Percentiles rank a stretch among this genome's conserved stretches.
These are phyloP conservation scores for Centropus unirufus DNA, from an alignment of 2,113 vertebrate genomes.

Conservation along the genomic window DNA sequence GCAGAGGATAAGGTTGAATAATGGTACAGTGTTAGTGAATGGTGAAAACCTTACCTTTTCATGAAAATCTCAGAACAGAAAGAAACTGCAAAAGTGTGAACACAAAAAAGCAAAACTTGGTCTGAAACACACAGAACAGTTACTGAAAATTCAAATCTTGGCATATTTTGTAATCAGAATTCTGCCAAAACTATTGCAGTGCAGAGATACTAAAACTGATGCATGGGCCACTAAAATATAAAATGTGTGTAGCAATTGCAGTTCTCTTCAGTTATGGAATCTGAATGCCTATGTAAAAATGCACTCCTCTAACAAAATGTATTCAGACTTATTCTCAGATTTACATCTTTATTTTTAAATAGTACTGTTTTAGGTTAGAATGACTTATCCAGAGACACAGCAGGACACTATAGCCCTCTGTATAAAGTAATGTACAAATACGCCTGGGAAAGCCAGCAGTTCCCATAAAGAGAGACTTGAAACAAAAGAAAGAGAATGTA, in stretches of 20 bases:
- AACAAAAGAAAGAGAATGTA: background rate
- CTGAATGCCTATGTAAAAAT: slow-evolving; percentile 11
- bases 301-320: background rate
- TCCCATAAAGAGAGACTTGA: background rate
- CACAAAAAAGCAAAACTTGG: background rate
- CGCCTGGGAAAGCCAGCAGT: background rate
- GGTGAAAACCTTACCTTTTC: background rate
- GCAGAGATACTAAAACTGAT: slow-evolving; percentile 34
- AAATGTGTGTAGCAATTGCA: slow-evolving; percentile 38
- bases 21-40: background rate
- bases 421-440: background rate
- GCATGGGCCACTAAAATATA: background rate
- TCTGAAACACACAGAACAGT: slow-evolving; percentile 1
- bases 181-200: slow-evolving; percentile 50
- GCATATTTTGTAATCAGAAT: slow-evolving; percentile 49
- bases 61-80: background rate
- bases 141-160: slow-evolving; percentile 37
- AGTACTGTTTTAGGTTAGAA: background rate
- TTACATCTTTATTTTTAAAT: background rate
- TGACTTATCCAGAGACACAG: background rate
- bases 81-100: background rate
- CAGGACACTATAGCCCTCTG: background rate
- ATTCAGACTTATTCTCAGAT: background rate
- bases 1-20: background rate
- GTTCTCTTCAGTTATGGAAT: slow-evolving; percentile 53